phyloP scores from a whole-genome alignment of 1,140 invertebrate genomes.

The Musca vetustissima region DNA sequence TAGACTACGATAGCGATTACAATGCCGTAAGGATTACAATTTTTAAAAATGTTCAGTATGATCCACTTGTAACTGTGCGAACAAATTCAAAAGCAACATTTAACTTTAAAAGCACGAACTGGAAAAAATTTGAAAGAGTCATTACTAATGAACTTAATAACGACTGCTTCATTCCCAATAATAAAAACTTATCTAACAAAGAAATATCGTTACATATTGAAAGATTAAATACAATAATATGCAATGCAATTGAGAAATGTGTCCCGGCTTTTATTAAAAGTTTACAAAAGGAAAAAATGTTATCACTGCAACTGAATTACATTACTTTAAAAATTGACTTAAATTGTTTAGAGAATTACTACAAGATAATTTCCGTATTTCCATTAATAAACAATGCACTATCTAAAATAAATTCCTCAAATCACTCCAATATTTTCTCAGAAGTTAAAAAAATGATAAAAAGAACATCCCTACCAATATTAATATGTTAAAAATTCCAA shows the following conservation, averaged over 20 bases:
- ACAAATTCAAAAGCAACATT: neutral
- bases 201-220: neutral
- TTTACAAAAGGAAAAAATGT: too few relatives aligned
- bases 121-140: neutral
- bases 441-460: too few relatives aligned
- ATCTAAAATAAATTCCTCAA: too few relatives aligned
- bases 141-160: neutral
- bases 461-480: too few relatives aligned
- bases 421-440: too few relatives aligned
- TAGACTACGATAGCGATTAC: slow-evolving; percentile 6
- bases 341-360: too few relatives aligned
- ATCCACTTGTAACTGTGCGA: neutral
- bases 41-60: neutral
- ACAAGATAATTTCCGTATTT: too few relatives aligned
- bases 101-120: slow-evolving; percentile 5
- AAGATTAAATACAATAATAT: slow-evolving; percentile 10
- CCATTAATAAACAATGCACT: too few relatives aligned
- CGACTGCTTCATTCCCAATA: neutral
- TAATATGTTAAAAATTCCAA: too few relatives aligned
- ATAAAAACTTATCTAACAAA: slow-evolving; percentile 8
- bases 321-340: too few relatives aligned
- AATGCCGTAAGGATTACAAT: slow-evolving; percentile 3
- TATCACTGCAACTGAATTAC: too few relatives aligned
- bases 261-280: neutral
- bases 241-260: neutral